Evolutionary conservation across 2,888 invertebrate species (phyloP), one percentile per base, ranked within the genome.

Genomic region (Campoplex capitator): DNA sequence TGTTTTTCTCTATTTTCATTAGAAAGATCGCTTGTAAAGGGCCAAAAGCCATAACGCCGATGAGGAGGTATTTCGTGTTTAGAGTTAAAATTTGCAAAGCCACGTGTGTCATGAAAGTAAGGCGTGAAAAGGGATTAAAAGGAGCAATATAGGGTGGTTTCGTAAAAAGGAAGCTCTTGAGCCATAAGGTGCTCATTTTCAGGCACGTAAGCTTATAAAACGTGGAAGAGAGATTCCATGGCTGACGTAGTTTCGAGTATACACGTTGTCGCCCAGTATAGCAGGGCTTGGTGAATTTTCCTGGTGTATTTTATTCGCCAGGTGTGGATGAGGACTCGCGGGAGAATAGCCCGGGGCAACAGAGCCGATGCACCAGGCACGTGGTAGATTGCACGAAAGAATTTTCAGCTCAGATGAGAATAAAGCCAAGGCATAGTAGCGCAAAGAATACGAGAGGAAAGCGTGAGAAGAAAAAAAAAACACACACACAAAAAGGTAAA

Each of bases 181-280:
- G 45, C 68, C 56, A 67, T 79, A 58, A 35, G 85, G 79, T 84
- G 88, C 88, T 90, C 90, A 88, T 89, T 90, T 70, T 79, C 89
- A 86, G 88, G 90, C 92, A 91, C 91, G 92, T 92, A 90, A 90
- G 88, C 91, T 91, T 91, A 92, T 92, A 92, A 92, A 93, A 92
- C 90, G 91, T 70, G 70, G n/a, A 32, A 45, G 45, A 62, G 65
- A 51, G 54, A 48, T 45, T 16, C 32, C 48, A 18, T 42, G 71
- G 56, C 32, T 70, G 71, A 74, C 16, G 42, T 28, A 42, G 16
- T 23, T 73, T 32, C 18, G 54, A 56, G 23, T n/a, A n/a, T 45
- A 58, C 51, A 28, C 67, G 42, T 38, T 35, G 48, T 58, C 58
- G 45, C 16, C 42, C 38, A 23, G 28, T 1, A 16, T 1, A 16